Evolutionary conservation across 1,140 invertebrate species (phyloP).

Genomic region (Dolichoris vasculosae): DNA sequence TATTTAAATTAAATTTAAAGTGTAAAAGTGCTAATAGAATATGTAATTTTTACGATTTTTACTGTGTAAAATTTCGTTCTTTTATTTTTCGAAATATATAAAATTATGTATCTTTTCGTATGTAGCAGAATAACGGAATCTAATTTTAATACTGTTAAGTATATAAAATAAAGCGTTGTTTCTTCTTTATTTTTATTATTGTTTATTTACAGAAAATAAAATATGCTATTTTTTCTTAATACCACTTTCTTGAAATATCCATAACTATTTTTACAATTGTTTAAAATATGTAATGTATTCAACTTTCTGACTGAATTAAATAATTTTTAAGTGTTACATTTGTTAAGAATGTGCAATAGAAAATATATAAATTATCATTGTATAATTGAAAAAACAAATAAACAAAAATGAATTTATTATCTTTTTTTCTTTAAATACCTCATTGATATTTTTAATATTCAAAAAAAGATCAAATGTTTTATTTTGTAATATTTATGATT

Average conservation of each 20-base stretch:
- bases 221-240: not conserved
- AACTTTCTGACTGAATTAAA: not conserved
- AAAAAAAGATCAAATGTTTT: not conserved
- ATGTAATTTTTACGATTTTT: constrained; percentile 46
- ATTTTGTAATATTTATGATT: not conserved
- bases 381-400: constrained; percentile 26
- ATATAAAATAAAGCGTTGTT: constrained; percentile 25
- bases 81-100: constrained; percentile 33
- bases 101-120: constrained; percentile 40
- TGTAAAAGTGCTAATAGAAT: constrained; percentile 33
- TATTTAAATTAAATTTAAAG: constrained; percentile 46
- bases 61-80: constrained; percentile 46
- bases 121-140: constrained; percentile 6
- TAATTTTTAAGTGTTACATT: constrained; percentile 3
- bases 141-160: constrained; percentile 38
- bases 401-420: constrained; percentile 6
- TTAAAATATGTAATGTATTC: not conserved
- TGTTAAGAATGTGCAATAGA: not conserved
- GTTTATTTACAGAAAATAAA: constrained; percentile 22
- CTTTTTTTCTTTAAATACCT: not conserved
- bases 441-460: not conserved
- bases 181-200: constrained; percentile 40
- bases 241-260: not conserved
- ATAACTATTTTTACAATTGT: constrained; percentile 1
- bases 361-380: constrained; percentile 3